phyloP scores from a whole-genome alignment of 1,140 invertebrate species.

The Araneus ventricosus region DNA sequence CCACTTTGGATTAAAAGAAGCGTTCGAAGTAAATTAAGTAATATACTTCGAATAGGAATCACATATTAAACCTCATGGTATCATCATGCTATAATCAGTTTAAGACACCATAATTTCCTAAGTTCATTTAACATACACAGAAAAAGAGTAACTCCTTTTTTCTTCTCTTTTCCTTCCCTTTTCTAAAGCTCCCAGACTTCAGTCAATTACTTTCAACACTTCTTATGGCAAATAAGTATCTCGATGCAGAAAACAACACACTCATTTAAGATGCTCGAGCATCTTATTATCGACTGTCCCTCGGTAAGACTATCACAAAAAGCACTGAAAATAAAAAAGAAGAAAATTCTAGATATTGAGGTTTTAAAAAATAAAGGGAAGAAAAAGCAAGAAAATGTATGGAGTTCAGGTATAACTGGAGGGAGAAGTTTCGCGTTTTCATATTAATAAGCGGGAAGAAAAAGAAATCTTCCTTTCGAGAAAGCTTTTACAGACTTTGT shows the following conservation, averaged over 20 bases:
- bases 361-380: neutral
- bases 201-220: conserved; percentile 21
- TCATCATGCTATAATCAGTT: neutral
- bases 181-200: neutral
- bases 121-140: too few relatives aligned
- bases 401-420: neutral
- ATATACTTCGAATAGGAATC: too few relatives aligned
- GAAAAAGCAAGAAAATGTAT: too few relatives aligned
- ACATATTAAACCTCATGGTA: too few relatives aligned
- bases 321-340: neutral
- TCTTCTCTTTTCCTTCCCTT: too few relatives aligned
- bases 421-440: neutral
- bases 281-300: neutral
- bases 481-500: conserved; percentile 16
- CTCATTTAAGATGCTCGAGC: neutral
- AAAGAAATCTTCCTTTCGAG: neutral
- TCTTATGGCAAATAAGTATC: neutral
- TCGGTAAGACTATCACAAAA: neutral
- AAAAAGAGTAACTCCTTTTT: too few relatives aligned
- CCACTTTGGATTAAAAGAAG: too few relatives aligned
- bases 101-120: too few relatives aligned
- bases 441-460: neutral
- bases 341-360: neutral
- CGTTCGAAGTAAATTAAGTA: too few relatives aligned
- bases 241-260: neutral